Percentiles rank a stretch among this genome's conserved stretches.
Evolutionary conservation across 2,888 invertebrate genomes (phyloP).

Genomic region (Mactromeris polynyma): DNA sequence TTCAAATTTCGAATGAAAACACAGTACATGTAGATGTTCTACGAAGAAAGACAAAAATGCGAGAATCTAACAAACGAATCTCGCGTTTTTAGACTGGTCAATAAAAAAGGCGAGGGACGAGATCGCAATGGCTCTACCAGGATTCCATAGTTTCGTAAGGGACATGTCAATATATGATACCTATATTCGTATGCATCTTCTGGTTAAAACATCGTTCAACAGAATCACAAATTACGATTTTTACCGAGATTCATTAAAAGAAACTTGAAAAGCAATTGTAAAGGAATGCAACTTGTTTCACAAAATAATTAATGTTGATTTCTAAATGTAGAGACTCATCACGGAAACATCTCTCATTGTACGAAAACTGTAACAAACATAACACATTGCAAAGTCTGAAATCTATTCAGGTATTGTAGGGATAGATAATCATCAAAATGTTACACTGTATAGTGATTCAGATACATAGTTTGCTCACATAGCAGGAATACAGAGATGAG

Average conservation of each 20-base stretch:
- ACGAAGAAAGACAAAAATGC: too few relatives aligned
- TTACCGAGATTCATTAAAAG: not conserved
- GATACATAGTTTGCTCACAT: too few relatives aligned
- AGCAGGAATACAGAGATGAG: too few relatives aligned
- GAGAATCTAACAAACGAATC: too few relatives aligned
- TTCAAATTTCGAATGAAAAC: too few relatives aligned
- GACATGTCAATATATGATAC: too few relatives aligned
- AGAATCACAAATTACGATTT: not conserved
- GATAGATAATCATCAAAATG: not conserved
- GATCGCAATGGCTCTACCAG: too few relatives aligned
- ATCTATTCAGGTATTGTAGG: not conserved
- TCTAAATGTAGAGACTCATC: not conserved
- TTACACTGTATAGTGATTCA: too few relatives aligned
- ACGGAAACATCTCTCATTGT: not conserved
- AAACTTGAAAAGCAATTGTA: not conserved
- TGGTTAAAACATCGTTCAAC: not conserved
- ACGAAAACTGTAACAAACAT: not conserved
- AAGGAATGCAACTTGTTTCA: not conserved
- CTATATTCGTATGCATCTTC: not conserved
- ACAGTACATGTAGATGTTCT: too few relatives aligned
- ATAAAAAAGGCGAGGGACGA: too few relatives aligned
- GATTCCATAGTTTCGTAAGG: too few relatives aligned
- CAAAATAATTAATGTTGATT: constrained; percentile 2
- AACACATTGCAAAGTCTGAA: not conserved
- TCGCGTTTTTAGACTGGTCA: too few relatives aligned